Evolutionary conservation across 2,888 invertebrate species (phyloP).

Genomic region (Tetramorium bicarinatum): DNA sequence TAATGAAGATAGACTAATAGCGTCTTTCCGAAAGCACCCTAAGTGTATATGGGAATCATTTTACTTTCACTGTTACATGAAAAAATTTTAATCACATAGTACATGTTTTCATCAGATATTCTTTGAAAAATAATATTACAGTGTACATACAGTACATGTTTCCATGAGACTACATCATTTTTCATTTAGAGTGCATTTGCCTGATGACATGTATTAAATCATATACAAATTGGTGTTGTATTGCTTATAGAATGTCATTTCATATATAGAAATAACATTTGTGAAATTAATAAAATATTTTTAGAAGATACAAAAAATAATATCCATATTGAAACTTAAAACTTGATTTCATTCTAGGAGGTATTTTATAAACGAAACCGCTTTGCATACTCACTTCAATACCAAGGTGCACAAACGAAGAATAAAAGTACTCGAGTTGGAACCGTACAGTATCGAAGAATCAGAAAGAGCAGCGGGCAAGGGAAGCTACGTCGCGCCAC

Average conservation of each 20-base stretch:
- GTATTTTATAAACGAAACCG: conserved; percentile 94
- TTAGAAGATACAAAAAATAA: not conserved
- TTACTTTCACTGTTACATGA: too few species aligned
- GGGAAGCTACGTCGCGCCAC: conserved; percentile 92
- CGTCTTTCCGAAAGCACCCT: too few species aligned
- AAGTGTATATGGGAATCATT: too few species aligned
- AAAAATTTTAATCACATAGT: not conserved
- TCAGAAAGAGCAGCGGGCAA: conserved; percentile 96
- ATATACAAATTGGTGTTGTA: not conserved
- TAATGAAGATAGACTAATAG: too few species aligned
- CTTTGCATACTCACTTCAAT: conserved; percentile 94
- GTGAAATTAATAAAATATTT: not conserved
- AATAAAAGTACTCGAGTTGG: conserved; percentile 94
- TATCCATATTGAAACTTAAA: not conserved
- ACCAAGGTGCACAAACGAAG: conserved; percentile 97
- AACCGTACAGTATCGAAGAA: conserved; percentile 96
- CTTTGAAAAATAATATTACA: not conserved
- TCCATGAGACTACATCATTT: not conserved
- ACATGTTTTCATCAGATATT: not conserved
- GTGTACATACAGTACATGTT: not conserved
- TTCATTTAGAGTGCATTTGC: not conserved
- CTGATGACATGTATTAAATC: not conserved
- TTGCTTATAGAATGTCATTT: not conserved
- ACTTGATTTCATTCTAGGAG: conserved; percentile 87
- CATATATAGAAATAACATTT: not conserved